These are phyloP conservation scores for Linyphia triangularis DNA, from an alignment of 2,888 invertebrate species.

Conservation along the genomic window DNA sequence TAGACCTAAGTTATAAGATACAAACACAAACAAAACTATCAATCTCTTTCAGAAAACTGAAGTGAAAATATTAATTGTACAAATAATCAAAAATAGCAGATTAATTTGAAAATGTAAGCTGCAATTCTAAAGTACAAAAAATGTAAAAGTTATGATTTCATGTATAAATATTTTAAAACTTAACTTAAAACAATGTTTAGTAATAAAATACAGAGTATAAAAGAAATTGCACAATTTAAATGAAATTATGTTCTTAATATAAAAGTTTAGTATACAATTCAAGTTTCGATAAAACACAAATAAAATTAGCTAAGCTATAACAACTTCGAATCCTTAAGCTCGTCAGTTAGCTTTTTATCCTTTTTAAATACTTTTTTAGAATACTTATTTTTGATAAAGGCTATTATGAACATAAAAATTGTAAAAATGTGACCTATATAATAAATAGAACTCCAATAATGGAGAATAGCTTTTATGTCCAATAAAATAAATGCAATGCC, in stretches of 20 bases:
- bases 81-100: too few species aligned
- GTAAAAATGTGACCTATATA: slow-evolving; percentile 84
- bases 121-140: too few species aligned
- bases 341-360: slow-evolving; percentile 39
- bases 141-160: too few species aligned
- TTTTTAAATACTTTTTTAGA: slow-evolving; percentile 30
- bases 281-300: neutral
- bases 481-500: slow-evolving; percentile 92
- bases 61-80: too few species aligned
- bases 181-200: neutral
- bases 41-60: too few species aligned
- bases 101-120: too few species aligned
- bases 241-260: neutral
- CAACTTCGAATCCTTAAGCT: slow-evolving; percentile 55
- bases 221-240: neutral
- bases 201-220: neutral
- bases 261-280: neutral
- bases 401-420: slow-evolving; percentile 56
- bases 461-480: slow-evolving; percentile 85
- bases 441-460: slow-evolving; percentile 85
- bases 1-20: too few species aligned
- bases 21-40: too few species aligned
- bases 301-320: neutral
- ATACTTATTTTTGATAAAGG: slow-evolving; percentile 62
- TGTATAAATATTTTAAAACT: neutral